Percentiles rank a stretch among this genome's conserved stretches.
Conservation (phyloP, 2,888 invertebrate species). For the Thalpophila matura region DNA sequence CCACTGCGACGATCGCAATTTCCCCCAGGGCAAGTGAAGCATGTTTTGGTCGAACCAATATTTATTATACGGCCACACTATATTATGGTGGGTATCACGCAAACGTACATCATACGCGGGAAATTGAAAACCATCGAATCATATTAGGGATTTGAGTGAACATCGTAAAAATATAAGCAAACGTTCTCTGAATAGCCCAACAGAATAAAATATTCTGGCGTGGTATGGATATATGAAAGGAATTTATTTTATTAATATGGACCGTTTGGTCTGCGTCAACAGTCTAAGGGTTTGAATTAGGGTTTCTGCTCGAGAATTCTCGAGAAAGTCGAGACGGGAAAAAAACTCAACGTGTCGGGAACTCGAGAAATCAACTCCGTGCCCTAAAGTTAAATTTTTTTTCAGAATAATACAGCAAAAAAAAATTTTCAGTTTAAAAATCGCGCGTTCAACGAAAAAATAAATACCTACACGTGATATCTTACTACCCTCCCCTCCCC, state of each 20-base stretch:
- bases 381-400: no score
- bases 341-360: no score
- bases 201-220: conserved; percentile 78
- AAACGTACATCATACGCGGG: conserved; percentile 66
- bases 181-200: conserved; percentile 68
- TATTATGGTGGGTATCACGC: conserved; percentile 50
- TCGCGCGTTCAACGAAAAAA: no score
- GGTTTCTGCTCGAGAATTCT: no score
- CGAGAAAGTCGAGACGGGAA: no score
- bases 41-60: conserved; percentile 56
- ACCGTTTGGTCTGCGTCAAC: conserved; percentile 37
- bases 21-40: conserved; percentile 48
- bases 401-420: no score
- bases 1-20: conserved; percentile 55
- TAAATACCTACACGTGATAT: no score
- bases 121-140: conserved; percentile 84
- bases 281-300: neutral
- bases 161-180: conserved; percentile 81
- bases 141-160: conserved; percentile 77
- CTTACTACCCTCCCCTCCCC: no score
- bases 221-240: conserved; percentile 69
- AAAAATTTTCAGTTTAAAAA: no score
- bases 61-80: conserved; percentile 56
- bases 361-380: no score
- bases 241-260: conserved; percentile 73